Base-by-base conservation (phyloP, 2,888 invertebrate species). In the Trissolcus japonicus region DNA sequence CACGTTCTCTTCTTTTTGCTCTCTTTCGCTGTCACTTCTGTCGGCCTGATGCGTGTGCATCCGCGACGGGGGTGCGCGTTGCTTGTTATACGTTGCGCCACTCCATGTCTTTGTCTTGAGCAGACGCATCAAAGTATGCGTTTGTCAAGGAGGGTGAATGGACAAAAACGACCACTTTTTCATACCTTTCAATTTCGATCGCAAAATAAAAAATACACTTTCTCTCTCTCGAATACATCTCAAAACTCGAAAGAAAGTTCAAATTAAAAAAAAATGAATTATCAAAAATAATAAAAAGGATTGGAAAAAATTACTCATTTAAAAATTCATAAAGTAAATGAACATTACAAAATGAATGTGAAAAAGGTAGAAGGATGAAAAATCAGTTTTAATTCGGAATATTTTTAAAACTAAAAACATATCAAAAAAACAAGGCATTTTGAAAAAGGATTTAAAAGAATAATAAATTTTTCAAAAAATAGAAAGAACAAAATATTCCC, bases 21-120 rank as follows among this genome's bases (percentile, higher is more conserved):
- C 72, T 71, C 72, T 76, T 63, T 50, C 40, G 61, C 51, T 53
- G 61, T 61, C 67, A 66, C 66, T 74, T 74, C 61, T 60, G 63
- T 54, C 41, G 51, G 50, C 25, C 21, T 57, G 43, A 41, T 53
- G 55, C 54, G 48, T 43, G 51, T 63, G 57, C 71, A 59, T 51
- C 40, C 51, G 48, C 56, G 51, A 43, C 53, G 60, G 66, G 67
- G 67, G 61, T 61, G 65, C 54, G 43, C 54, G 43, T 19, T 55
- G 66, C 74, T 74, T 50, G 74, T 74, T 66, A 67, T 59, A 50
- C 54, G 53, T 40, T 48, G 41, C 43, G 63, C 57, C 59, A 72
- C 72, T 73, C 60, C 65, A 40, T 59, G 65, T 41, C 60, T 73
- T 73, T 73, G 73, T 73, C 60, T 66, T 43, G 48, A 48, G 59